Conservation (phyloP, 2,797 vertebrate species). For the Chelon auratus region DNA sequence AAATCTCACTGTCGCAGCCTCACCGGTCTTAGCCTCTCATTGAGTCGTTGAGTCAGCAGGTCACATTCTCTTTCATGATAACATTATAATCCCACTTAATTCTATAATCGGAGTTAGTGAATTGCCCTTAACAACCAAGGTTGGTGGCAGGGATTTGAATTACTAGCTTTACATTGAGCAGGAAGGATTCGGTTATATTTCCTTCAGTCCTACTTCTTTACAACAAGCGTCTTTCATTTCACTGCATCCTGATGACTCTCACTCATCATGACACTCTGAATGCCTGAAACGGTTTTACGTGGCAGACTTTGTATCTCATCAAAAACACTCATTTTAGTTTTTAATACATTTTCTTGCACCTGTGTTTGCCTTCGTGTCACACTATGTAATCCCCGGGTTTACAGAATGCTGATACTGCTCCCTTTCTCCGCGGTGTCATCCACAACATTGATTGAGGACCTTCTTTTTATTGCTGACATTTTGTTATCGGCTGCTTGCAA, state of each 20-base stretch:
- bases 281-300: slow-evolving; percentile 18
- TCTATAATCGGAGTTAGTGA: slow-evolving; percentile 77
- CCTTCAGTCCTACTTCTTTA: slow-evolving; percentile 17
- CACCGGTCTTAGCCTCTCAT: slow-evolving; percentile 41
- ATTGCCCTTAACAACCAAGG: slow-evolving; percentile 62
- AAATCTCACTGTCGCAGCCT: slow-evolving; percentile 23
- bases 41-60: slow-evolving; percentile 57
- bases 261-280: slow-evolving; percentile 42
- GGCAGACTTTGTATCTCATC: slow-evolving; percentile 9
- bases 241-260: not conserved
- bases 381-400: slow-evolving; percentile 5
- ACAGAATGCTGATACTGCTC: not conserved
- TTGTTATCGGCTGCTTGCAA: slow-evolving; percentile 16
- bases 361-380: slow-evolving; percentile 10
- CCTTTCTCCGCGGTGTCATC: slow-evolving; percentile 11
- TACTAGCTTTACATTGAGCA: slow-evolving; percentile 56
- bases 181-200: slow-evolving; percentile 49
- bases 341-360: slow-evolving; percentile 14
- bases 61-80: slow-evolving; percentile 72
- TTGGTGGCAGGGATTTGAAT: slow-evolving; percentile 70
- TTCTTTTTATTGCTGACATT: slow-evolving; percentile 34
- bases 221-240: slow-evolving; percentile 53
- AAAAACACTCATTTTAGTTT: slow-evolving; percentile 16
- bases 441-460: slow-evolving; percentile 22
- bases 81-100: slow-evolving; percentile 81